phyloP scores from a whole-genome alignment of 2,113 vertebrate genomes.

The Pygoscelis antarcticus region DNA sequence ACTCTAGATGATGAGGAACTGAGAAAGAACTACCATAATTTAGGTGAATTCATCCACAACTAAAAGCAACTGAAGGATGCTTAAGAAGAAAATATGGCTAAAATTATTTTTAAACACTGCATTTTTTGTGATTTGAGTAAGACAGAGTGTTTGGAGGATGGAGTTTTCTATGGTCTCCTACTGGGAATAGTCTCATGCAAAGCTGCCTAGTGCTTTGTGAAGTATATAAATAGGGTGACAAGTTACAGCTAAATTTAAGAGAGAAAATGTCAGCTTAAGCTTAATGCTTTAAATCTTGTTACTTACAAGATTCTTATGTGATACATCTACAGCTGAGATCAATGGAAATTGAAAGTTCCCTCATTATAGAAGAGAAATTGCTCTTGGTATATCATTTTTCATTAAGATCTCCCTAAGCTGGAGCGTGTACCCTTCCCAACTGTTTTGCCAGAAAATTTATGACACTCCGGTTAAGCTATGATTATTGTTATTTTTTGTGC shows the following conservation, averaged over 20 bases:
- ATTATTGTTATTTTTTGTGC: not conserved
- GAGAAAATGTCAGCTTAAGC: conserved; percentile 24
- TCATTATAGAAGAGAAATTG: conserved; percentile 35
- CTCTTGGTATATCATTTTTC: conserved; percentile 27
- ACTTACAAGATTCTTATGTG: conserved; percentile 19
- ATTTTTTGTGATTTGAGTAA: not conserved
- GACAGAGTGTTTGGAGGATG: not conserved
- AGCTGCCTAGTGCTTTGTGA: conserved; percentile 7
- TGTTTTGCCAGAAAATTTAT: conserved; percentile 6
- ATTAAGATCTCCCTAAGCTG: conserved; percentile 9
- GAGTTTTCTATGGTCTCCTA: not conserved
- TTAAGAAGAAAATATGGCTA: not conserved
- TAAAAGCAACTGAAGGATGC: not conserved
- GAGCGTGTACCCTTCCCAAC: not conserved
- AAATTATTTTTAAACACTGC: not conserved
- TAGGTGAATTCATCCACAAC: not conserved
- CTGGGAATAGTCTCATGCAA: conserved; percentile 1
- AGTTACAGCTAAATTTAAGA: conserved; percentile 41
- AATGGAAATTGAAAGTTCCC: conserved; percentile 22
- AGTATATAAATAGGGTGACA: conserved; percentile 34
- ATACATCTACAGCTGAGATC: conserved; percentile 35
- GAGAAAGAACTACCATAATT: not conserved
- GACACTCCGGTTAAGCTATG: not conserved
- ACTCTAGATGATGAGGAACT: not conserved
- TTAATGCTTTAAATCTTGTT: conserved; percentile 40